Percentiles rank a stretch among this genome's conserved stretches.
Conservation (phyloP, 1,140 invertebrate genomes). For the Drosophila nigromelanica region DNA sequence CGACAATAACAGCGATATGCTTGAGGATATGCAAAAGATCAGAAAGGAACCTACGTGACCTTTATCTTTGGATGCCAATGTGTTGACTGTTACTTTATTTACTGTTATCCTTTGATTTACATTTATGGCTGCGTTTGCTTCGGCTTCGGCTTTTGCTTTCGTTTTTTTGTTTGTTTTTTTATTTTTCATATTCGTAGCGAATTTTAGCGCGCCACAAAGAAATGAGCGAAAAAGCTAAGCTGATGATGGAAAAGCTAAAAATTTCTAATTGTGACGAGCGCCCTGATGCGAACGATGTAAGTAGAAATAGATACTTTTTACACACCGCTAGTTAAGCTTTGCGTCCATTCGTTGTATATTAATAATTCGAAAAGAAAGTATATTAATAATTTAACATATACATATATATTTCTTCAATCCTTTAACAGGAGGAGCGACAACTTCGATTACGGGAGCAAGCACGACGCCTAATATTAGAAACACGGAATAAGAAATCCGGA, state of each 20-base stretch:
- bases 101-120: constrained; percentile 13
- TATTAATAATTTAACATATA: constrained; percentile 43
- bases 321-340: constrained; percentile 1
- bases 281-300: constrained; percentile 82
- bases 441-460: constrained; percentile 93
- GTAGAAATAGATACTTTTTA: constrained; percentile 39
- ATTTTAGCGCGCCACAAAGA: constrained; percentile 91
- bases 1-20: constrained; percentile 15
- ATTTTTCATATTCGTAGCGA: constrained; percentile 71
- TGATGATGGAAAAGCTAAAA: constrained; percentile 94
- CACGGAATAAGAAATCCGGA: constrained; percentile 85
- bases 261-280: constrained; percentile 86
- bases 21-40: constrained; percentile 25
- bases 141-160: constrained; percentile 49
- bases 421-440: constrained; percentile 91
- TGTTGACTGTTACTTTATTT: constrained; percentile 15
- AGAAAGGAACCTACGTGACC: constrained; percentile 52
- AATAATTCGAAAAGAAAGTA: constrained; percentile 69
- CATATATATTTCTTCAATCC: not conserved
- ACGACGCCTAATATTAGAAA: constrained; percentile 94
- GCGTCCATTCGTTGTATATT: constrained; percentile 7
- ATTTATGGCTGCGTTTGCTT: constrained; percentile 35
- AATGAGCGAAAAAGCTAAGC: constrained; percentile 94
- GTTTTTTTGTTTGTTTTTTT: constrained; percentile 48
- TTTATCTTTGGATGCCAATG: constrained; percentile 65